Base-by-base conservation (phyloP, 2,888 invertebrate genomes). In the Ephialtes manifestator region DNA sequence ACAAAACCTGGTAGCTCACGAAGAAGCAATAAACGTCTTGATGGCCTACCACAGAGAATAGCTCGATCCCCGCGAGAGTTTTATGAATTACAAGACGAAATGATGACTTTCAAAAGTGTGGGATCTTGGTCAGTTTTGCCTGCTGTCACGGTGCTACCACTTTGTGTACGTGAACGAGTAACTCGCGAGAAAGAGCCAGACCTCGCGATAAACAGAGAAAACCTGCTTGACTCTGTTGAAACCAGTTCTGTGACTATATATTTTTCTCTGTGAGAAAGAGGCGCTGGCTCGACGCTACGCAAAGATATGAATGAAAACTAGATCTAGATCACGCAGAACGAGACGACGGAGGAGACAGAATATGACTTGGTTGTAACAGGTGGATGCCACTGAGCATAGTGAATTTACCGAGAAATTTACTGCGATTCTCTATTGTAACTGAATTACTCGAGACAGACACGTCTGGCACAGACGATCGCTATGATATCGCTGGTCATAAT, bases 261-360 rank as follows among this genome's bases (percentile, higher is more conserved):
- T 28, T 68, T 28, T 68, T 18, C 18, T 39, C 55, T n/a, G 75
- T 24, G 24, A 79, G 51, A 60, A 58, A 82, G 53, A 67, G n/a
- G 24, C 28, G 77, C 67, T 35, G 15, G 46, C 63, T 28, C 58
- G 51, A 58, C 39, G 43, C 55, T 48, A 55, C 28, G n/a, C 20
- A 68, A 60, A 74, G 51, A 70, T 76, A 87, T 88, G 87, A 88
- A 88, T 87, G 87, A 88, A 88, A 87, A 88, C 84, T 85, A 86
- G 87, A 85, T 82, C 72, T 80, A 58, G 55, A 81, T 46, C 35
- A 13, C 8, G 46, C 76, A 75, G 68, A 70, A 77, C 31, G 68
- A 46, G 77, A 72, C 67, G 81, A n/a, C 39, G n/a, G 51, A 63
- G 53, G 63, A 74, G 79, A 84, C 78, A 48, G 75, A 80, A 85